phyloP scores from a whole-genome alignment of 64 coral and sea anemone species.

The Anthopleura sola region DNA sequence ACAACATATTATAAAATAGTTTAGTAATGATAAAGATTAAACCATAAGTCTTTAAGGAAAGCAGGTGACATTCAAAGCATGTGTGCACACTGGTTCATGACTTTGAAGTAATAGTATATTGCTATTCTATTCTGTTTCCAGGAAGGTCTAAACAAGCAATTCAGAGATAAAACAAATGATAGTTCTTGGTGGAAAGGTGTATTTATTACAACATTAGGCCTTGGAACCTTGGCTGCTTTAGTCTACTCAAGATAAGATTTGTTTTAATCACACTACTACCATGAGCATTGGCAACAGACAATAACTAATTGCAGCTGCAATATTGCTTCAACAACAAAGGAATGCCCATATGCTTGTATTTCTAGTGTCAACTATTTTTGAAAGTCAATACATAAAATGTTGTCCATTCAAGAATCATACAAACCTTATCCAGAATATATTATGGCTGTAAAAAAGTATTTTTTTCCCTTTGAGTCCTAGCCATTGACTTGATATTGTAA shows the following conservation, averaged over 20 bases:
- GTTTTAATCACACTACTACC: not conserved
- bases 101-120: not conserved
- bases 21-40: too few species aligned
- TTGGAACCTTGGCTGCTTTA: slow-evolving; percentile 66
- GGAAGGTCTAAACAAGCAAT: slow-evolving; percentile 60
- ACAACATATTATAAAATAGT: too few species aligned
- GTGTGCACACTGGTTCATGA: too few species aligned
- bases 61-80: not conserved
- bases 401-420: too few species aligned
- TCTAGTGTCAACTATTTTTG: too few species aligned
- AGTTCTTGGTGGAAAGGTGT: slow-evolving; percentile 64
- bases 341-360: not conserved
- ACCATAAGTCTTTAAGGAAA: not conserved
- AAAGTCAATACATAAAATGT: too few species aligned
- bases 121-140: not conserved
- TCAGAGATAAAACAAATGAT: slow-evolving; percentile 49
- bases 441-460: too few species aligned
- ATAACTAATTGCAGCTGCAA: not conserved
- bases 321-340: too few species aligned
- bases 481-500: too few species aligned
- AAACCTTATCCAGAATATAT: too few species aligned
- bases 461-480: too few species aligned
- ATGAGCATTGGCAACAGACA: not conserved
- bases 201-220: slow-evolving; percentile 60
- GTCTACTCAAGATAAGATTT: slow-evolving; percentile 35